Conservation (phyloP, 2,113 vertebrate species). For the Cochlearius cochlearius region DNA sequence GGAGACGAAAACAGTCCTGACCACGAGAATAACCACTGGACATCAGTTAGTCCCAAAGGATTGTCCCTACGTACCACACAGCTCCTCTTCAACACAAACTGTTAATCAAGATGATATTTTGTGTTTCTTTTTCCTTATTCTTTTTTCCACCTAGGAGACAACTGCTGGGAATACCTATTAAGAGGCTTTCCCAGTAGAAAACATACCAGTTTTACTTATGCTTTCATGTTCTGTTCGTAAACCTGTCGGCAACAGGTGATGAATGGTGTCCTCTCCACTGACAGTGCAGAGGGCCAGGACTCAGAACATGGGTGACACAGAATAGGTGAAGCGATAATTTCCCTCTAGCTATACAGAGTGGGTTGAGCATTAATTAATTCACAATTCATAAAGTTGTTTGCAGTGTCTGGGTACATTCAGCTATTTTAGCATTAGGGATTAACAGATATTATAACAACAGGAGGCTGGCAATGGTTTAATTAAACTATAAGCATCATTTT, state of each 20-base stretch:
- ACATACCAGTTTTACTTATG: not conserved
- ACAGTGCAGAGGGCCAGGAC: not conserved
- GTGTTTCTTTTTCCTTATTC: not conserved
- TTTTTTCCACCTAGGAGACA: not conserved
- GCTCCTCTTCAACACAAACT: not conserved
- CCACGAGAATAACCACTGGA: not conserved
- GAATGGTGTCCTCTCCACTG: not conserved
- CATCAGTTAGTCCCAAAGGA: not conserved
- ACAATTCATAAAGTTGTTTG: not conserved
- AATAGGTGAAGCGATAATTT: not conserved
- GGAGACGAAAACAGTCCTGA: not conserved
- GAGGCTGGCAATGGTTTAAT: not conserved
- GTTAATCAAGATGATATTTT: not conserved
- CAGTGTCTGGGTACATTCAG: not conserved
- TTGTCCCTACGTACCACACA: not conserved
- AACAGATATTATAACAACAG: not conserved
- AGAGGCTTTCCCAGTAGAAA: not conserved
- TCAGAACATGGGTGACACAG: rapidly evolving
- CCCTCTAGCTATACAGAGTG: not conserved
- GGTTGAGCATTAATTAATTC: not conserved
- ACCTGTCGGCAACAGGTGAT: not conserved
- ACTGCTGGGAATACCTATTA: not conserved
- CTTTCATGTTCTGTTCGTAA: not conserved
- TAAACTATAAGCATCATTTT: not conserved
- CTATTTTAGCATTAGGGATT: not conserved